Evolutionary conservation across 2,888 invertebrate species (phyloP).

Genomic region (Acanthoscelides obtectus): DNA sequence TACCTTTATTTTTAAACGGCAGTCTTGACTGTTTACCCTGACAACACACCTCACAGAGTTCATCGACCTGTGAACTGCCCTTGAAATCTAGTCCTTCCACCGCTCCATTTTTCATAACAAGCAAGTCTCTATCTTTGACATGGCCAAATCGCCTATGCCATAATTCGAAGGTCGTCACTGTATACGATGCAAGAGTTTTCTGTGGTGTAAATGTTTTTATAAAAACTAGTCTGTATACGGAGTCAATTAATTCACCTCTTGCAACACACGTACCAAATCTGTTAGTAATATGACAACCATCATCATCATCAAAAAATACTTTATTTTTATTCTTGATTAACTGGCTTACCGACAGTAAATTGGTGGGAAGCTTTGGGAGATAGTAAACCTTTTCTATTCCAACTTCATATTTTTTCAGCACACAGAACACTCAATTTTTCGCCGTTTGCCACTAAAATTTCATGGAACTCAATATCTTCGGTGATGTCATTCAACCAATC

Average conservation of each 20-base stretch:
- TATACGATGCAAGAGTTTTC: not conserved
- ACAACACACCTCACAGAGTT: no score
- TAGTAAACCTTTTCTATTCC: slow-evolving; percentile 19
- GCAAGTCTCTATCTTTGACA: not conserved
- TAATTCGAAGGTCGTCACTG: not conserved
- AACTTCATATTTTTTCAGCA: slow-evolving; percentile 14
- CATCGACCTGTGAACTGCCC: no score
- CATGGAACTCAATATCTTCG: slow-evolving; percentile 9
- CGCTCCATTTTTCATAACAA: not conserved
- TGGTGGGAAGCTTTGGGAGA: slow-evolving; percentile 25
- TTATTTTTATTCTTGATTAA: slow-evolving; percentile 22
- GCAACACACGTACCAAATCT: slow-evolving; percentile 15
- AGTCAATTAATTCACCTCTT: slow-evolving; percentile 15
- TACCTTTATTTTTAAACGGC: no score
- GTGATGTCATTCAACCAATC: slow-evolving; percentile 14
- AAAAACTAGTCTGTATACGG: slow-evolving; percentile 22
- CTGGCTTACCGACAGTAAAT: slow-evolving; percentile 25
- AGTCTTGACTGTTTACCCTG: no score
- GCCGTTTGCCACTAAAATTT: slow-evolving; percentile 22
- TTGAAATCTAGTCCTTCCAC: not conserved
- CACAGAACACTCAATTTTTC: slow-evolving; percentile 19
- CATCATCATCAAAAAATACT: slow-evolving; percentile 21
- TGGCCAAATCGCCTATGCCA: not conserved
- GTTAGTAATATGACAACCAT: no score
- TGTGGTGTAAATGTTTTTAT: not conserved